These are phyloP conservation scores for Pipistrellus pipistrellus DNA, from an alignment of 2,797 vertebrate genomes.

Conservation along the genomic window DNA sequence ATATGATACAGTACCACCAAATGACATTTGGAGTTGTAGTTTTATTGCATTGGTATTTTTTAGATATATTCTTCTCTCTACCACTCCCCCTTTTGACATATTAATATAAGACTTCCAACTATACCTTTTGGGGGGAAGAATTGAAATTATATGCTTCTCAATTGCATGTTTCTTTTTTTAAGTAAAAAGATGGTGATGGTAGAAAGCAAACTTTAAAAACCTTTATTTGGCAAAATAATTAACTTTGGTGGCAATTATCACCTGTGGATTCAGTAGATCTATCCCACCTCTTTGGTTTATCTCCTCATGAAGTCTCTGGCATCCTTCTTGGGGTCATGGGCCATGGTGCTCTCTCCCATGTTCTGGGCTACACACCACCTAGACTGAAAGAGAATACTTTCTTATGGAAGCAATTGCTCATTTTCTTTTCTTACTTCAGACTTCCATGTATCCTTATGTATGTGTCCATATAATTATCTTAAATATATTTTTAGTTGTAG, in stretches of 20 bases:
- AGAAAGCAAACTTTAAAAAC: neutral
- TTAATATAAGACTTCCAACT: neutral
- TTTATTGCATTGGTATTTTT: neutral
- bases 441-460: neutral
- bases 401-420: neutral
- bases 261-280: neutral
- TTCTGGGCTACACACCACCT: neutral
- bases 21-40: neutral
- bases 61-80: neutral
- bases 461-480: neutral
- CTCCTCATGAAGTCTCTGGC: neutral
- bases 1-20: neutral
- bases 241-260: neutral
- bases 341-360: neutral
- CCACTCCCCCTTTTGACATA: neutral
- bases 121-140: neutral
- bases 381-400: neutral
- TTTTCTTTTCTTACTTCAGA: neutral
- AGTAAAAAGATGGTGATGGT: neutral
- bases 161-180: slow-evolving; percentile 14
- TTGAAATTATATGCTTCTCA: neutral
- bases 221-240: neutral
- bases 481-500: neutral
- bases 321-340: neutral
- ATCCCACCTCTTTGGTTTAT: neutral